phyloP scores from a whole-genome alignment of 2,113 vertebrate genomes.

The Hippocampus guttulatus region DNA sequence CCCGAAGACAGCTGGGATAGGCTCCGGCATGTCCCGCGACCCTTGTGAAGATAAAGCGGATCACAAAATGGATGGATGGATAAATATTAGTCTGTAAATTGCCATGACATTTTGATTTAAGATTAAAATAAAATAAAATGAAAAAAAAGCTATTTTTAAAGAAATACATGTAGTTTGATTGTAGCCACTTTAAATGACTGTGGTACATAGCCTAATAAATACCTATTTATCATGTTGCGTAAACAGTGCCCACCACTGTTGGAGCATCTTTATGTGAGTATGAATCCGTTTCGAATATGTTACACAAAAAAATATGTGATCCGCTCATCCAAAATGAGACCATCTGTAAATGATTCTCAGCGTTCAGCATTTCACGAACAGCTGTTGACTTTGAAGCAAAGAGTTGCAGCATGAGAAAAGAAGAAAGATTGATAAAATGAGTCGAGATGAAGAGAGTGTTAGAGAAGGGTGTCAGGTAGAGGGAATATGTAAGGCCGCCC shows the following conservation, averaged over 20 bases:
- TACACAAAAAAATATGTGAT: slow-evolving; percentile 5
- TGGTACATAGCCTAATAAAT: background rate
- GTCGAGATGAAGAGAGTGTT: slow-evolving; percentile 17
- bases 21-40: no score
- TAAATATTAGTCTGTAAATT: background rate
- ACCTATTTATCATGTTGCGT: background rate
- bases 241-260: background rate
- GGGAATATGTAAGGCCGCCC: slow-evolving; percentile 34
- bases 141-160: no score
- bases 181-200: background rate
- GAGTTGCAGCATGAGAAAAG: slow-evolving; percentile 14
- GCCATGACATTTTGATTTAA: background rate
- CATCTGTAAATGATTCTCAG: slow-evolving; percentile 37
- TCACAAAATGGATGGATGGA: no score
- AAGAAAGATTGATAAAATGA: slow-evolving; percentile 5
- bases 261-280: background rate
- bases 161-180: background rate
- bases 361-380: slow-evolving; percentile 52
- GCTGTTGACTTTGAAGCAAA: slow-evolving; percentile 50
- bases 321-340: slow-evolving; percentile 14
- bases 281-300: no score
- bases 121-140: no score
- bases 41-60: no score
- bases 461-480: slow-evolving; percentile 15
- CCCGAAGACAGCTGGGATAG: no score